phyloP scores from a whole-genome alignment of 2,888 invertebrate genomes.

The Leptopilina drosophilae region DNA sequence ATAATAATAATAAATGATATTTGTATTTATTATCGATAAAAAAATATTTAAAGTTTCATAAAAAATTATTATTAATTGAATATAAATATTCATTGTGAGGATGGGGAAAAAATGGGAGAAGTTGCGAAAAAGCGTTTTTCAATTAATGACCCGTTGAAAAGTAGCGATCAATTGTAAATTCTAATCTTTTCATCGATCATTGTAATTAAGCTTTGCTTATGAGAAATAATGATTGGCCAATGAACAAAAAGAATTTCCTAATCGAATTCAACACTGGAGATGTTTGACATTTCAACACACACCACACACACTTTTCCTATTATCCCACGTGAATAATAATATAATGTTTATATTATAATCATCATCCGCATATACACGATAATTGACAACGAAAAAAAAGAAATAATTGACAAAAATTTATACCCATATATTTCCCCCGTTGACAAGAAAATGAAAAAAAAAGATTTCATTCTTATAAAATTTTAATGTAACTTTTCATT shows the following conservation, averaged over 20 bases:
- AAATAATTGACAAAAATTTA: not conserved
- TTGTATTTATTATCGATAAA: too few relatives aligned
- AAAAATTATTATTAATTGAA: too few relatives aligned
- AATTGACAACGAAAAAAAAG: not conserved
- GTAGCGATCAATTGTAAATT: conserved; percentile 10
- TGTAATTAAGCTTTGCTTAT: conserved; percentile 28
- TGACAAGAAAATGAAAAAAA: not conserved
- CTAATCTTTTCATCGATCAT: conserved; percentile 7
- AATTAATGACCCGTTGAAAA: conserved; percentile 21
- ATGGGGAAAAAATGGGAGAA: not conserved
- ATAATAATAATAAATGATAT: too few relatives aligned
- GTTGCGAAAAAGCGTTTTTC: conserved; percentile 20
- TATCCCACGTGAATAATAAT: conserved; percentile 24
- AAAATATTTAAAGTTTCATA: too few relatives aligned
- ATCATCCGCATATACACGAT: not conserved
- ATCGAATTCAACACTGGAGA: conserved; percentile 20
- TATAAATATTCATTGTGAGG: too few relatives aligned
- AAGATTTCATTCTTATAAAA: not conserved
- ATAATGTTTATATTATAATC: conserved; percentile 8
- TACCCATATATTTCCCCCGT: not conserved
- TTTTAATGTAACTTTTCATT: conserved; percentile 2
- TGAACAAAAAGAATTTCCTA: conserved; percentile 20
- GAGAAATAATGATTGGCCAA: conserved; percentile 26
- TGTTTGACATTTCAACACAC: conserved; percentile 37
- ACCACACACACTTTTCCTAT: conserved; percentile 2